phyloP scores from a whole-genome alignment of 2,888 invertebrate genomes.

The Xestia rhomboidea region DNA sequence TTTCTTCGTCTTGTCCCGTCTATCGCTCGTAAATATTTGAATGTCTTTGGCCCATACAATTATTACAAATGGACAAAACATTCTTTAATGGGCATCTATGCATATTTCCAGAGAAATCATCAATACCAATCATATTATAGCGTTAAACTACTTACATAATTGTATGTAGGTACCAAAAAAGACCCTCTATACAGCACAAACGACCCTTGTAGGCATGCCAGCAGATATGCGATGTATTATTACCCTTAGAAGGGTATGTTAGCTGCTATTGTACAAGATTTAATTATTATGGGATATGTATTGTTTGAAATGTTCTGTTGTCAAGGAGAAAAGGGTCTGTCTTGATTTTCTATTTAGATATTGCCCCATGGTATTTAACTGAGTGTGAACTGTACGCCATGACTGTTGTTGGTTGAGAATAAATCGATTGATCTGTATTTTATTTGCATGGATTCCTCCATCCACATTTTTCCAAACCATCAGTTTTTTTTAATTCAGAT shows the following conservation, averaged over 20 bases:
- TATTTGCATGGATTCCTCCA: too few relatives aligned
- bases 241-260: slow-evolving; percentile 48
- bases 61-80: too few relatives aligned
- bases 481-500: neutral
- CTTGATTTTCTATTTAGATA: slow-evolving; percentile 5
- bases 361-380: neutral
- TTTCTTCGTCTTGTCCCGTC: too few relatives aligned
- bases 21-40: too few relatives aligned
- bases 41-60: too few relatives aligned
- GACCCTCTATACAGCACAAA: slow-evolving; percentile 2
- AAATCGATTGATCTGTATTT: neutral
- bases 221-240: slow-evolving; percentile 24
- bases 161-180: neutral
- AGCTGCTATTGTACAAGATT: slow-evolving; percentile 46
- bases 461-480: too few relatives aligned
- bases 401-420: neutral
- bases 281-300: slow-evolving; percentile 39
- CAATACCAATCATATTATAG: neutral
- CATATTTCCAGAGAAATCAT: neutral
- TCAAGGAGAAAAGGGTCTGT: neutral
- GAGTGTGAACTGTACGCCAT: neutral
- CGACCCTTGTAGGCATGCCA: slow-evolving; percentile 2
- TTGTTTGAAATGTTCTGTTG: slow-evolving; percentile 38
- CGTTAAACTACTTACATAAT: neutral
- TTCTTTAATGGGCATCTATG: neutral